Evolutionary conservation across 2,113 vertebrate genomes (phyloP), one percentile per base, ranked within the genome.

Genomic region (Chrysemys picta): DNA sequence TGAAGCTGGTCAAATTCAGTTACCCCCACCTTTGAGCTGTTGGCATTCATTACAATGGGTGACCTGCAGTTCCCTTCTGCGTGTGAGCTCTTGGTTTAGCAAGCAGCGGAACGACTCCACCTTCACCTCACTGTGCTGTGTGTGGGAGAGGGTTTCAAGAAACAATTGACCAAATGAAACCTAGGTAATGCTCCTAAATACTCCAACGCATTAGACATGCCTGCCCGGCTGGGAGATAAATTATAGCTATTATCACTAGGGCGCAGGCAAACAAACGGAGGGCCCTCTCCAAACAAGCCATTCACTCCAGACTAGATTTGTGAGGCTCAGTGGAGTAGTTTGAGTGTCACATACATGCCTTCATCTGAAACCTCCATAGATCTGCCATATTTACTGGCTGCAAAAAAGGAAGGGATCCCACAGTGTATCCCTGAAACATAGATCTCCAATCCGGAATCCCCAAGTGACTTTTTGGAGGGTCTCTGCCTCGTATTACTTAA

Each of bases 211-310:
- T 97, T 97, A 97, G 97, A 92, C 94, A 97, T 97, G 97, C 96
- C 96, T 97, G 96, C 96, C 97, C 96, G 95, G 96, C 93, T 97
- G 94, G 93, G 96, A 97, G 96, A 97, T 97, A 96, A 97, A 97
- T 97, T 97, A 96, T 96, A 95, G 97, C 96, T 97, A 97, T 97
- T 97, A 97, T 97, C 96, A 97, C 96, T 97, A 96, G 95, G 96
- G 96, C 92, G 89, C 95, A 97, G 97, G 95, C 97, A 97, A 97
- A 97, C 96, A 97, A 96, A 97, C 1, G 10, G 94, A 97, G 90
- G 96, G 92, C 93, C 97, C 94, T 97, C 97, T 97, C 96, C 96
- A 97, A 97, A 96, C 95, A 96, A 97, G 95, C 96, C 90, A 95
- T 97, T 96, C 95, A 95, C 97, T 96, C 96, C 92, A 97, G 97